These are phyloP conservation scores for Gila orcuttii DNA, from an alignment of 2,113 vertebrate species.

Conservation along the genomic window DNA sequence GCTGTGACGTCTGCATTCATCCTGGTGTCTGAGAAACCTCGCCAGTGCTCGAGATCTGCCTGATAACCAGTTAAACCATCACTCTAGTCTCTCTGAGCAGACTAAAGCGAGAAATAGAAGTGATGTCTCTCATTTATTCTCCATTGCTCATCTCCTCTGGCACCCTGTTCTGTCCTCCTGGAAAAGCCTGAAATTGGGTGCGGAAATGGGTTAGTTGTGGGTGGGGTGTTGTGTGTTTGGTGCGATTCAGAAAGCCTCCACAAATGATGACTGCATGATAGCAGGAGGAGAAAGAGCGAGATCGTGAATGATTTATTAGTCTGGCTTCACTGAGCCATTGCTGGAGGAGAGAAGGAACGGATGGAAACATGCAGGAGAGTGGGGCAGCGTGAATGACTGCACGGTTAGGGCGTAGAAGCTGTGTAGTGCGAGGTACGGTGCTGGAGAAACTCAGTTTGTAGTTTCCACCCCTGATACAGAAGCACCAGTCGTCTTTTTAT, in stretches of 20 bases:
- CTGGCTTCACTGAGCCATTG: slow-evolving; percentile 75
- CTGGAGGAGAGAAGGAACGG: slow-evolving; percentile 58
- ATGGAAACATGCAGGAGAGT: slow-evolving; percentile 63
- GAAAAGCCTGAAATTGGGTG: slow-evolving; percentile 29
- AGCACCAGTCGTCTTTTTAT: background rate
- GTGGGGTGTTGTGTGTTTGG: slow-evolving; percentile 3
- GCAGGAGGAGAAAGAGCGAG: slow-evolving; percentile 55
- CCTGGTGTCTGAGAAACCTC: slow-evolving; percentile 4
- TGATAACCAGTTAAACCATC: slow-evolving; percentile 25
- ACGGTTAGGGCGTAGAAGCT: background rate
- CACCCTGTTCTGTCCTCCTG: background rate
- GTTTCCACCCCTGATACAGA: slow-evolving; percentile 52
- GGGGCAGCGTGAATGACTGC: slow-evolving; percentile 28
- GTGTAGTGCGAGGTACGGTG: background rate
- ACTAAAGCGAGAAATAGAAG: slow-evolving; percentile 9
- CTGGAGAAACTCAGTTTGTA: slow-evolving; percentile 15
- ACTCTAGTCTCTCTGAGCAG: background rate
- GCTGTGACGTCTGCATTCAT: slow-evolving; percentile 44
- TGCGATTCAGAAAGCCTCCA: slow-evolving; percentile 1
- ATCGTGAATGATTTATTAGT: slow-evolving; percentile 79
- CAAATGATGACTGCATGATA: slow-evolving; percentile 11
- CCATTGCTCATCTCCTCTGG: background rate
- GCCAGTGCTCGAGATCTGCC: slow-evolving; percentile 30
- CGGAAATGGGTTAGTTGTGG: slow-evolving; percentile 20
- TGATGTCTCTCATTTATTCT: slow-evolving; percentile 16